Conservation (phyloP, 2,888 invertebrate species). For the Macrosiphum euphorbiae region DNA sequence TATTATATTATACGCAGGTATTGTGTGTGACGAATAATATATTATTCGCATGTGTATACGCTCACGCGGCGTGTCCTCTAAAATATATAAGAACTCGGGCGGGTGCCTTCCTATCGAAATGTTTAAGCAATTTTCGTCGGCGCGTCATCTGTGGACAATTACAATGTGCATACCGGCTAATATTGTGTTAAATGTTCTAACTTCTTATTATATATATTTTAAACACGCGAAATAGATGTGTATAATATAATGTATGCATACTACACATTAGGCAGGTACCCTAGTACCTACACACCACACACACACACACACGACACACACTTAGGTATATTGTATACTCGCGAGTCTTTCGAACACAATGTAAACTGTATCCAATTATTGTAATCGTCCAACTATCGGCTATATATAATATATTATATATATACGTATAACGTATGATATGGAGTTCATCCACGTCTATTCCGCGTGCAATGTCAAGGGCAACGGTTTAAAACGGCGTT, state of each 20-base stretch:
- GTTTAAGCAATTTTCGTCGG: neutral
- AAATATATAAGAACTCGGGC: neutral
- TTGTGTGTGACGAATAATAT: neutral
- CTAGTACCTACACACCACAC: neutral
- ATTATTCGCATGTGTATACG: neutral
- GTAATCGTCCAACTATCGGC: neutral
- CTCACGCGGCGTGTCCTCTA: neutral
- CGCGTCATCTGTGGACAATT: neutral
- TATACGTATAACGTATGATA: neutral
- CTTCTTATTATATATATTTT: neutral
- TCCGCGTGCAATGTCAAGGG: slow-evolving; percentile 59
- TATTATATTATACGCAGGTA: neutral
- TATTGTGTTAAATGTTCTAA: neutral
- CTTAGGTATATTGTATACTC: neutral
- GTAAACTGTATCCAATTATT: slow-evolving; percentile 25
- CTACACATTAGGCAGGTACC: neutral
- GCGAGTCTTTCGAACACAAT: slow-evolving; percentile 8
- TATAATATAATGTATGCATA: neutral
- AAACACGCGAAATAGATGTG: neutral
- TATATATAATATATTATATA: neutral
- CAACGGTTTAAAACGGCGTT: slow-evolving; percentile 35
- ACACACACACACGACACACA: no score
- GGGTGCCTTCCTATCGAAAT: neutral
- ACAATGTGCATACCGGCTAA: neutral
- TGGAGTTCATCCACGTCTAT: slow-evolving; percentile 50